Evolutionary conservation across 2,113 vertebrate species (phyloP), one percentile per base, ranked within the genome.

Genomic region (Podiceps cristatus): DNA sequence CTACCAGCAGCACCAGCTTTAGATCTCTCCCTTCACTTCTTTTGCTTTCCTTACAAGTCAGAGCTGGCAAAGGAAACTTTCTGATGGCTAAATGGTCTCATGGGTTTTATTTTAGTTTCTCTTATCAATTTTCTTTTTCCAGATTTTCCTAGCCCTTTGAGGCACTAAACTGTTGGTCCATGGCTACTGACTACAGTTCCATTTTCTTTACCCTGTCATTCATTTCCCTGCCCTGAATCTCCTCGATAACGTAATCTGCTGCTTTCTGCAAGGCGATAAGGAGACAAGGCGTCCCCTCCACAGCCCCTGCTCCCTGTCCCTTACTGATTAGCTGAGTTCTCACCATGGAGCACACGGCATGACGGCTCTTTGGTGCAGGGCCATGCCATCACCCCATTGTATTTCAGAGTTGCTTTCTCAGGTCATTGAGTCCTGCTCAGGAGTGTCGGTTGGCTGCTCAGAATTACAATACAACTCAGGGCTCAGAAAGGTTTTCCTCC

Each of bases 241-340:
- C 45, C 52, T 52, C 27, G 33, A 2, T 10, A 62, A 28, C 0
- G 3, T 16, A 47, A 2, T 15, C 42, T 45, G 23, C n/a, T 74
- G n/a, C 7, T 89, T 42, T 62, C 59, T 35, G 18, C 18, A 42
- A 49, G 0, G 0, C 0, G 0, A 3, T 9, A 8, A 23, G 35
- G 40, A 69, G 72, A 44, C 1, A 2, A 37, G 53, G 19, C 11
- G 17, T 55, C 3, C 18, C 14, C 33, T 64, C 11, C 2, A 1
- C 17, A 79, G 29, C 10, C 18, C 19, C 20, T 58, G 22, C 33
- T 50, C 2, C 1, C 35, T 45, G 18, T 35, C 35, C 12, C 42
- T 24, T 19, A 59, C 59, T 5, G 4, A 5, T 33, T 17, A 76
- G 44, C 24, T 56, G 14, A 4, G 2, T 13, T 58, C 27, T 33